Evolutionary conservation across 2,888 invertebrate species (phyloP).

Genomic region (Cerceris rybyensis): DNA sequence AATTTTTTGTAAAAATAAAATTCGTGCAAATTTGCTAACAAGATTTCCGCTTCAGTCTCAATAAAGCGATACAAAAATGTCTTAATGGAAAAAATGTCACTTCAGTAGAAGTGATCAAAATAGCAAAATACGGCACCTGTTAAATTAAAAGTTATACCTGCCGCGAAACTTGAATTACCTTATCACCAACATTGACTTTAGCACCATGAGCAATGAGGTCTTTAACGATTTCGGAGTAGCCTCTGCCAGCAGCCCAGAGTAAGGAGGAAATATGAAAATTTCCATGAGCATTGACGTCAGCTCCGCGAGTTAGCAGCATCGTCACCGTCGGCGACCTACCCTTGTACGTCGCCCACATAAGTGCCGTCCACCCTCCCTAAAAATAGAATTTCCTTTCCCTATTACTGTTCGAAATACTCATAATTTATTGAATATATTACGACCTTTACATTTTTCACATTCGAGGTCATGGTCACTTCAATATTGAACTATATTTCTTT

Average conservation of each 20-base stretch:
- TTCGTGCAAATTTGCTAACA: too few species aligned
- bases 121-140: too few species aligned
- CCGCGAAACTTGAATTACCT: constrained; percentile 81
- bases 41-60: too few species aligned
- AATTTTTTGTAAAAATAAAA: too few species aligned
- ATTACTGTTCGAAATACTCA: neutral
- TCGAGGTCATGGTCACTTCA: too few species aligned
- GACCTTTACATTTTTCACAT: too few species aligned
- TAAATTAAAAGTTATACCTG: neutral
- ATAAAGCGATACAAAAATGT: too few species aligned
- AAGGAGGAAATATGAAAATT: constrained; percentile 96
- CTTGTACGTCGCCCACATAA: constrained; percentile 99
- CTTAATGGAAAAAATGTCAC: too few species aligned
- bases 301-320: constrained; percentile 91
- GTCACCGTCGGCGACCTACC: constrained; percentile 90
- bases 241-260: constrained; percentile 97
- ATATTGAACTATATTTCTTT: too few species aligned
- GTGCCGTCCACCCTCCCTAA: constrained; percentile 97
- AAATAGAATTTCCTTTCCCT: constrained; percentile 31
- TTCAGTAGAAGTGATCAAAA: neutral
- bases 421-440: too few species aligned
- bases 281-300: constrained; percentile 97
- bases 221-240: constrained; percentile 92
- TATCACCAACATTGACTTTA: constrained; percentile 97
- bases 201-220: constrained; percentile 93